phyloP scores from a whole-genome alignment of 2,888 invertebrate genomes.

The Drosophila mettleri region DNA sequence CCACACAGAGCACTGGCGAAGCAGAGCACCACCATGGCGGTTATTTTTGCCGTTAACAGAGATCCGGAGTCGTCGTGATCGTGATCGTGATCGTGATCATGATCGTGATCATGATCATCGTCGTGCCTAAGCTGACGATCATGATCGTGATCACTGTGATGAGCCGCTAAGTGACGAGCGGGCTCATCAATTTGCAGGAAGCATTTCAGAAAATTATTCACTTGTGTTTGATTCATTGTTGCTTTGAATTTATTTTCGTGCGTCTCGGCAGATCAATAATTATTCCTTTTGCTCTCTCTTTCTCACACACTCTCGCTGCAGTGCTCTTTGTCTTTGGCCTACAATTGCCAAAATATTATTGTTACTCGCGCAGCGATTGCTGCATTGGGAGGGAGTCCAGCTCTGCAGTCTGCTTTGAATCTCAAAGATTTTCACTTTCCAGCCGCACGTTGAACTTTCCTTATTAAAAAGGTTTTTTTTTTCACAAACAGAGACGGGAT shows the following conservation, averaged over 20 bases:
- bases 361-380: slow-evolving; percentile 26
- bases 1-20: slow-evolving; percentile 91
- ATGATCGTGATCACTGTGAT: slow-evolving; percentile 44
- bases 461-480: slow-evolving; percentile 52
- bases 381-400: slow-evolving; percentile 38
- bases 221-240: slow-evolving; percentile 74
- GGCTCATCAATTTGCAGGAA: slow-evolving; percentile 77
- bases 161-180: slow-evolving; percentile 50
- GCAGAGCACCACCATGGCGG: slow-evolving; percentile 93
- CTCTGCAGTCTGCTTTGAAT: slow-evolving; percentile 29
- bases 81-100: slow-evolving; percentile 59
- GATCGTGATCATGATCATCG: slow-evolving; percentile 42
- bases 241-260: slow-evolving; percentile 25
- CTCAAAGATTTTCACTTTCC: slow-evolving; percentile 54
- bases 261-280: slow-evolving; percentile 6
- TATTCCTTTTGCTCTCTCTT: slow-evolving; percentile 11
- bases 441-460: slow-evolving; percentile 28
- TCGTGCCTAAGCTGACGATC: slow-evolving; percentile 34
- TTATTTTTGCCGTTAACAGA: slow-evolving; percentile 90
- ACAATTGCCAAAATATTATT: slow-evolving; percentile 51
- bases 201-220: slow-evolving; percentile 74
- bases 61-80: slow-evolving; percentile 74
- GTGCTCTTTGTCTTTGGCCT: slow-evolving; percentile 48
- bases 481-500: slow-evolving; percentile 51
- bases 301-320: neutral